A percentile compares a stretch with the other conserved stretches of the same genome.
These are phyloP conservation scores for Harlomillsia oculata DNA, from an alignment of 1,140 invertebrate genomes.

Conservation along the genomic window DNA sequence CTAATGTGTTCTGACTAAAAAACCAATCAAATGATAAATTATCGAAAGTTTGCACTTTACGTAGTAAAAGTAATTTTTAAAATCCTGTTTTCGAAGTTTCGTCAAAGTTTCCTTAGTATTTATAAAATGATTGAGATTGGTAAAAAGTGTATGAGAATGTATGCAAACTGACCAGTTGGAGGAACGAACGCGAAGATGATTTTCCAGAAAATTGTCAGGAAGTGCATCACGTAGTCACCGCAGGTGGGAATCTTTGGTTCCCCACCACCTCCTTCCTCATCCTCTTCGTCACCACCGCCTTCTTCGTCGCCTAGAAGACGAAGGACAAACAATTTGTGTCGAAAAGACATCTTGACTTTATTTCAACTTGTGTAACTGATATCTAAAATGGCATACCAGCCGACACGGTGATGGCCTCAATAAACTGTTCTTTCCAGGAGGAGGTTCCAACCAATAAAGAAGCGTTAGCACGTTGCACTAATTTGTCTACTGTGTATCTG, in stretches of 20 bases:
- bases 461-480: conserved; percentile 90
- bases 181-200: conserved; percentile 93
- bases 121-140: neutral
- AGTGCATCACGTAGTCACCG: conserved; percentile 90
- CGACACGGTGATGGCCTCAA: conserved; percentile 88
- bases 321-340: neutral
- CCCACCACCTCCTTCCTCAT: conserved; percentile 50
- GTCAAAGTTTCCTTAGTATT: no score
- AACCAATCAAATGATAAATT: no score
- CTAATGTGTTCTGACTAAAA: no score
- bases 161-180: conserved; percentile 88
- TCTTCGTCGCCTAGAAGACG: conserved; percentile 10
- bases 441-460: conserved; percentile 88
- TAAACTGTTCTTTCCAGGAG: conserved; percentile 97
- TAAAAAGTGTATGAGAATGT: no score
- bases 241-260: conserved; percentile 59
- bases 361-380: no score
- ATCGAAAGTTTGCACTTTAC: no score
- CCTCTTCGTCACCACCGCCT: conserved; percentile 42
- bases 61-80: no score
- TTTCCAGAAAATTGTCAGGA: conserved; percentile 95
- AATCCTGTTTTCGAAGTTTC: no score
- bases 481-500: conserved; percentile 38
- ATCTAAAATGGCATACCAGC: conserved; percentile 58
- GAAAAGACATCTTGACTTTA: no score